Conservation (phyloP, 2,797 vertebrate species). For the Acipenser oxyrinchus region DNA sequence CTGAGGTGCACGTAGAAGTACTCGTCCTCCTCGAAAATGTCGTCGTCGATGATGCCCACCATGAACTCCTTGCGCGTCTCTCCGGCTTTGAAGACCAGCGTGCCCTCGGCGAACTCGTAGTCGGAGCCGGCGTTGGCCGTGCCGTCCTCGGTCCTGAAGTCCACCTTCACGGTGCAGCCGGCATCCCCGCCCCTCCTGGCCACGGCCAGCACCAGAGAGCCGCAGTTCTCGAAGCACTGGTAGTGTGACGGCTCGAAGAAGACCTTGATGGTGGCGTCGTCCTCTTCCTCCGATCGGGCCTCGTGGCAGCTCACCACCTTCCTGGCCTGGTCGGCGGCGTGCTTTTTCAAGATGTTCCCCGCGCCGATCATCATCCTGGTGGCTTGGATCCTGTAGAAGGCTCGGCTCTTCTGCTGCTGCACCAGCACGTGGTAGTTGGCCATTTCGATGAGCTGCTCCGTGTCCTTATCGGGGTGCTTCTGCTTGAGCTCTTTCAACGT, state of each 20-base stretch:
- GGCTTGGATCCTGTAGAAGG: constrained; percentile 78
- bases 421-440: constrained; percentile 74
- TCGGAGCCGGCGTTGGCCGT: constrained; percentile 76
- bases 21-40: constrained; percentile 79
- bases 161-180: constrained; percentile 61
- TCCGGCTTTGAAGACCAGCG: constrained; percentile 66
- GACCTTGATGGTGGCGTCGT: constrained; percentile 58
- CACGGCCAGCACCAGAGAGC: constrained; percentile 64
- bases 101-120: constrained; percentile 75
- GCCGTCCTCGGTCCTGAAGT: constrained; percentile 75
- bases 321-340: constrained; percentile 73
- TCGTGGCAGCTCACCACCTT: constrained; percentile 68
- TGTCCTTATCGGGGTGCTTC: constrained; percentile 72
- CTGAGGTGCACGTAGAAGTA: constrained; percentile 75
- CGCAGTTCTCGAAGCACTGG: constrained; percentile 79
- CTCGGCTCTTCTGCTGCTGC: constrained; percentile 77
- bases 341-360: constrained; percentile 76
- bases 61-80: constrained; percentile 69
- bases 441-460: constrained; percentile 75
- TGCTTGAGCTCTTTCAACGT: constrained; percentile 72
- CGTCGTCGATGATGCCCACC: constrained; percentile 74
- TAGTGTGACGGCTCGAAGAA: constrained; percentile 66
- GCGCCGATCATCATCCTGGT: constrained; percentile 81
- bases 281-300: constrained; percentile 56
- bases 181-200: constrained; percentile 57